Conservation (phyloP, 1,140 invertebrate species). For the Drosophila rufa region DNA sequence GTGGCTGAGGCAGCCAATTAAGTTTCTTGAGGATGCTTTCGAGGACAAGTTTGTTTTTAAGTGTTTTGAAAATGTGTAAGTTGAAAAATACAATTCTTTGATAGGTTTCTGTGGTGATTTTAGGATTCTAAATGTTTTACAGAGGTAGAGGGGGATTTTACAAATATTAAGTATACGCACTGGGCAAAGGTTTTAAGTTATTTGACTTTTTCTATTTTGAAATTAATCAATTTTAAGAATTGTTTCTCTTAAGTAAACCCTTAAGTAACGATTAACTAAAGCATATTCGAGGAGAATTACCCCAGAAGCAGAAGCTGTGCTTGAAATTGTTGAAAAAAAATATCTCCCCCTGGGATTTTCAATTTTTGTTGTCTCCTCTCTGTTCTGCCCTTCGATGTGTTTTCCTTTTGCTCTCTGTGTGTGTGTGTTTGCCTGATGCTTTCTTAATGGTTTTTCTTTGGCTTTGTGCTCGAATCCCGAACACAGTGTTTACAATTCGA, state of each 20-base stretch:
- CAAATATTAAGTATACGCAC: constrained; percentile 1
- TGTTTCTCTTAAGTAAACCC: neutral
- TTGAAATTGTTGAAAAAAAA: constrained; percentile 6
- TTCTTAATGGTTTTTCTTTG: constrained; percentile 40
- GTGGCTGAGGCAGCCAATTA: neutral
- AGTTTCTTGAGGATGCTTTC: neutral
- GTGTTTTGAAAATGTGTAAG: neutral
- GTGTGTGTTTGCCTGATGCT: constrained; percentile 26
- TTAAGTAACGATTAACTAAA: neutral
- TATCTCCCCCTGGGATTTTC: constrained; percentile 2
- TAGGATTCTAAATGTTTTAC: neutral
- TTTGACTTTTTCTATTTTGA: neutral
- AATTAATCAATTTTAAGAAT: neutral
- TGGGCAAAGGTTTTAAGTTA: no score
- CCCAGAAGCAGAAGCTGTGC: neutral
- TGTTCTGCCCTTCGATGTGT: constrained; percentile 16
- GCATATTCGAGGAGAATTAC: neutral
- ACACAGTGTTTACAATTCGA: constrained; percentile 54
- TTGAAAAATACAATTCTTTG: neutral
- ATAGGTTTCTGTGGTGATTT: neutral
- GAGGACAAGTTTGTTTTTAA: constrained; percentile 6
- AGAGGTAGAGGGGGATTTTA: neutral
- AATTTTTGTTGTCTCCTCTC: constrained; percentile 3
- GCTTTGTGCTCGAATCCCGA: constrained; percentile 45
- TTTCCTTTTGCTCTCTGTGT: constrained; percentile 17